These are phyloP conservation scores for Ceratosolen fusciceps DNA, from an alignment of 1,140 invertebrate genomes.

Conservation along the genomic window DNA sequence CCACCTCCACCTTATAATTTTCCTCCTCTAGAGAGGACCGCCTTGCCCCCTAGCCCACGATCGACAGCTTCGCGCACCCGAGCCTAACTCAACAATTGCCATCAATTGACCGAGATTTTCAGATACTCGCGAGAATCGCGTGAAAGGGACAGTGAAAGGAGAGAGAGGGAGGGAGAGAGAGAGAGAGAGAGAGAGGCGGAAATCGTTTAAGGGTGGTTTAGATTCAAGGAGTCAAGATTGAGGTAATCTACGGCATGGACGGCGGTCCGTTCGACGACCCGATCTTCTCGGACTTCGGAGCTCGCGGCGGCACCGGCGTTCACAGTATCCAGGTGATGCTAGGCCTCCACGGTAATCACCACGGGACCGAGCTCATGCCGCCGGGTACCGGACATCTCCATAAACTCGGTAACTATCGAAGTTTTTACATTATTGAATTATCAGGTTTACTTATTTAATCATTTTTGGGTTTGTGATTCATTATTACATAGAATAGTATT, in stretches of 20 bases:
- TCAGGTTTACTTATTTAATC: too few relatives aligned
- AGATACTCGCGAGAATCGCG: too few relatives aligned
- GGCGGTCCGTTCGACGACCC: constrained; percentile 82
- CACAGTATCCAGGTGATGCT: constrained; percentile 83
- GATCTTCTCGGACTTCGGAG: constrained; percentile 81
- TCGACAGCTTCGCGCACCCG: neutral
- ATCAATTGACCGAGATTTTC: constrained; percentile 25
- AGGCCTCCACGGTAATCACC: constrained; percentile 74
- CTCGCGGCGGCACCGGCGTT: constrained; percentile 72
- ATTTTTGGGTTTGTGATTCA: too few relatives aligned
- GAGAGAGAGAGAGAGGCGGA: neutral
- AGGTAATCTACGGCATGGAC: constrained; percentile 73
- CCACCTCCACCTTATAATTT: neutral
- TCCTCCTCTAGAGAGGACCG: too few relatives aligned
- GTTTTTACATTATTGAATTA: too few relatives aligned
- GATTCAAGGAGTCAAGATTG: constrained; percentile 33
- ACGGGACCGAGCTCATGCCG: constrained; percentile 69
- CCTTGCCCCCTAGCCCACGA: neutral
- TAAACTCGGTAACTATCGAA: constrained; percentile 69
- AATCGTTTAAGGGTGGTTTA: neutral
- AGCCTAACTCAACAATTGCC: neutral
- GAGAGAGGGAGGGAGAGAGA: neutral
- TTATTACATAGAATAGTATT: too few relatives aligned
- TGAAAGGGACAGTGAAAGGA: neutral
- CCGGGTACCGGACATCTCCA: constrained; percentile 67